Conservation (phyloP, 2,797 vertebrate genomes). For the Caiman crocodilus region DNA sequence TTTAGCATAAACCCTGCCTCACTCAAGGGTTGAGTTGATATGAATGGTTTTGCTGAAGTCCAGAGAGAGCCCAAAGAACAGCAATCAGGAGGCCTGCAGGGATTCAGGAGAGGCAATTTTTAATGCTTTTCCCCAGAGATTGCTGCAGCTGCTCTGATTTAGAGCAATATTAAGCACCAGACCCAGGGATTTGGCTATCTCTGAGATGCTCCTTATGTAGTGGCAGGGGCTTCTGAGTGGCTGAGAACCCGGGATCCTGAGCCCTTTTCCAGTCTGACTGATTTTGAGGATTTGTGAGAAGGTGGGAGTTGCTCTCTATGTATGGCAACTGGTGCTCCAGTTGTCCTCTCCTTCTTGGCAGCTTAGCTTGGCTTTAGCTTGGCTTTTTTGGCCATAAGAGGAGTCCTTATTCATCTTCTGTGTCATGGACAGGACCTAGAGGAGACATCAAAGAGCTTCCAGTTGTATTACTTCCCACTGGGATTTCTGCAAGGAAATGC, state of each 20-base stretch:
- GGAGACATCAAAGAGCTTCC: rapidly evolving
- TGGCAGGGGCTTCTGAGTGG: not conserved
- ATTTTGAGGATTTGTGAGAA: not conserved
- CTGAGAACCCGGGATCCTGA: not conserved
- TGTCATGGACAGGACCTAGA: rapidly evolving
- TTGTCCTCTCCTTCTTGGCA: not conserved
- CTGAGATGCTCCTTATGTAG: not conserved
- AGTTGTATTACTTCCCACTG: not conserved
- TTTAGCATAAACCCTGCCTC: not conserved
- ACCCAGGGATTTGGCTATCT: not conserved
- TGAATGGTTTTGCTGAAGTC: too few relatives aligned
- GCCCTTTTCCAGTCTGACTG: not conserved
- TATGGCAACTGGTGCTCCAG: not conserved
- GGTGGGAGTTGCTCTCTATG: not conserved
- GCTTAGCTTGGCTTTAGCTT: not conserved
- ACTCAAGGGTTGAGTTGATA: not conserved
- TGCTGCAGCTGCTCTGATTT: not conserved
- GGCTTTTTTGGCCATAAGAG: rapidly evolving
- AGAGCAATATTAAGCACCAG: not conserved
- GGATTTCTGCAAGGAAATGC: not conserved
- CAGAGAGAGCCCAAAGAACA: not conserved
- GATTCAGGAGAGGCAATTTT: not conserved
- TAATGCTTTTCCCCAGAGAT: not conserved
- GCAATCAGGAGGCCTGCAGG: not conserved
- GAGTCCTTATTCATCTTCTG: rapidly evolving